phyloP scores from a whole-genome alignment of 2,113 vertebrate species.

The Phodopus roborovskii region DNA sequence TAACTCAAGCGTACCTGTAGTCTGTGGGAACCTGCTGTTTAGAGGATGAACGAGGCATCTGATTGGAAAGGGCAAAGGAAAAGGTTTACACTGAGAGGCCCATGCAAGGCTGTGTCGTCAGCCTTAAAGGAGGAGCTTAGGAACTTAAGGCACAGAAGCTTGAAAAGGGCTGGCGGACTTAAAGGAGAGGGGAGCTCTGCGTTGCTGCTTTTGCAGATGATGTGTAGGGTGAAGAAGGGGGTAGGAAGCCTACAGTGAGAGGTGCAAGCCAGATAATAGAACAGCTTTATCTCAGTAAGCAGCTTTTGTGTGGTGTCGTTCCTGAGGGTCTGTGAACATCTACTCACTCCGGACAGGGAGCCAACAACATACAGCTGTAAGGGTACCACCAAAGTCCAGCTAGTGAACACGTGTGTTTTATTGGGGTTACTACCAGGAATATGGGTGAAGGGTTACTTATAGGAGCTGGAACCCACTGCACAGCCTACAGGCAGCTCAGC shows the following conservation, averaged over 20 bases:
- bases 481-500: neutral
- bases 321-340: neutral
- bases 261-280: neutral
- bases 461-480: neutral
- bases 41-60: neutral
- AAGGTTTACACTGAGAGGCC: neutral
- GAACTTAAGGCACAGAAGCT: neutral
- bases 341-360: neutral
- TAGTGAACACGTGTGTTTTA: neutral
- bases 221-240: neutral
- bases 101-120: neutral
- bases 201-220: neutral
- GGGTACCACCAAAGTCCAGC: neutral
- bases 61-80: neutral
- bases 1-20: neutral
- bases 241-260: neutral
- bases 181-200: neutral
- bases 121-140: neutral
- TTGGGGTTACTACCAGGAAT: neutral
- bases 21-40: neutral
- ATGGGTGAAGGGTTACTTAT: neutral
- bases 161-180: neutral
- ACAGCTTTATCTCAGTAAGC: neutral
- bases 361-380: neutral
- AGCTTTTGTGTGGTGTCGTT: neutral